Evolutionary conservation across 2,113 vertebrate genomes (phyloP), one percentile per base, ranked within the genome.

Genomic region (Sigmodon hispidus): DNA sequence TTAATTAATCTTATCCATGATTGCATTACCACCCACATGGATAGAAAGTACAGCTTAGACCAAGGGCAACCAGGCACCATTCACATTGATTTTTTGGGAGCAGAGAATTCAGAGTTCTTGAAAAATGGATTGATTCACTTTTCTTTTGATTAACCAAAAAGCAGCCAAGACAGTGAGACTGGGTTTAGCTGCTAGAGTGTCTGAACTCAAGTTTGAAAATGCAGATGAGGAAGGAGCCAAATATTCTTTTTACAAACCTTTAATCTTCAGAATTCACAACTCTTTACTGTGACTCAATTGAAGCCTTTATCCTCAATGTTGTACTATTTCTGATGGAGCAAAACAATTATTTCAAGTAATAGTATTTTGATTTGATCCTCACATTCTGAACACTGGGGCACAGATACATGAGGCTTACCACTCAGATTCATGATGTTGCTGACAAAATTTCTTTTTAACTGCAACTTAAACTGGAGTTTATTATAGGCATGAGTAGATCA

Each of bases 1-100:
- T 98, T 97, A 97, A 98, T 98, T 97, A 97, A 97, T 98, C 87
- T 77, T 89, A 92, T 93, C 95, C 90, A 97, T 97, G 94, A 98
- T 97, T 36, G 5, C 70, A 96, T 97, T 97, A 98, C 96, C 95
- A 97, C 90, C 65, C 96, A 98, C 83, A 94, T 95, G 90, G 75
- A 96, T 94, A 97, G 96, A 98, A 98, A 98, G 97, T 97, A 97
- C 94, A 97, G 79, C 34, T 48, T 94, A 93, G 91, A 95, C 98
- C 97, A 97, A 67, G 34, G 98, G 98, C 96, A 96, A 97, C 89
- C 89, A 97, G 94, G 63, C 57, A 95, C 92, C 96, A 96, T 93
- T 85, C 83, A 40, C 57, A 96, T 98, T 97, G 98, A 89, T 96
- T 92, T 97, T 89, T 93, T 0, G 61, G 96, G 95, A 96, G 90